Percentiles rank a stretch among this genome's conserved stretches.
Conservation (phyloP, 2,113 vertebrate species). For the Paradisaea rubra region DNA sequence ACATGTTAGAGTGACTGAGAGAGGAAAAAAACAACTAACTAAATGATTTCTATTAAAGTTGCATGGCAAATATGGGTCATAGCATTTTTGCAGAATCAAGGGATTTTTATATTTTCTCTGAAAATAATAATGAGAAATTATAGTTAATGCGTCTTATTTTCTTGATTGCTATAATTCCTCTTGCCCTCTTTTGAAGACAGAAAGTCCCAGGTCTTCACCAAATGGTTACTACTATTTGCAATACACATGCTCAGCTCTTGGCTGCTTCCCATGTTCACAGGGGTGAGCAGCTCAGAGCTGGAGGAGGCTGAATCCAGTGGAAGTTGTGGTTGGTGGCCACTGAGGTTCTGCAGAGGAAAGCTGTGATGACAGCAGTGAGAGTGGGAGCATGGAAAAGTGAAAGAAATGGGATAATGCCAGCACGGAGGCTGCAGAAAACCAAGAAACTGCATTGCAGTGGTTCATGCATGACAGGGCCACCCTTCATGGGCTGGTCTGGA, state of each 20-base stretch:
- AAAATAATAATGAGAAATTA: not conserved
- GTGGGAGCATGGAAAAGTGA: not conserved
- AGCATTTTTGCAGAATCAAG: not conserved
- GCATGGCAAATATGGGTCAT: not conserved
- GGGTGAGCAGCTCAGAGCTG: not conserved
- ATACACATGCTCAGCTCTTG: not conserved
- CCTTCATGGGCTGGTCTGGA: not conserved
- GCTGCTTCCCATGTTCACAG: not conserved
- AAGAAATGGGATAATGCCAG: not conserved
- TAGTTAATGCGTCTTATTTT: not conserved
- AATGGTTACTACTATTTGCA: not conserved
- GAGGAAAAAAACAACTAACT: not conserved
- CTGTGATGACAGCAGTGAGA: not conserved
- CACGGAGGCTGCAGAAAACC: not conserved
- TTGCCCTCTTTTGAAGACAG: not conserved
- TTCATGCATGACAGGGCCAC: not conserved
- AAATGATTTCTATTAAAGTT: not conserved
- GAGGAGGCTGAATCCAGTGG: not conserved
- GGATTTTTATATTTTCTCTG: not conserved
- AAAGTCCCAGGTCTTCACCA: not conserved
- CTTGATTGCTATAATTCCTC: not conserved
- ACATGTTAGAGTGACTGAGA: not conserved
- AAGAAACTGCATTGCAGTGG: not conserved
- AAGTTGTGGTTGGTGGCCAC: not conserved
- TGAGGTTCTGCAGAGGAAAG: not conserved